Evolutionary conservation across 2,888 invertebrate genomes (phyloP), one percentile per base, ranked within the genome.

Genomic region (Myopa tessellatipennis): DNA sequence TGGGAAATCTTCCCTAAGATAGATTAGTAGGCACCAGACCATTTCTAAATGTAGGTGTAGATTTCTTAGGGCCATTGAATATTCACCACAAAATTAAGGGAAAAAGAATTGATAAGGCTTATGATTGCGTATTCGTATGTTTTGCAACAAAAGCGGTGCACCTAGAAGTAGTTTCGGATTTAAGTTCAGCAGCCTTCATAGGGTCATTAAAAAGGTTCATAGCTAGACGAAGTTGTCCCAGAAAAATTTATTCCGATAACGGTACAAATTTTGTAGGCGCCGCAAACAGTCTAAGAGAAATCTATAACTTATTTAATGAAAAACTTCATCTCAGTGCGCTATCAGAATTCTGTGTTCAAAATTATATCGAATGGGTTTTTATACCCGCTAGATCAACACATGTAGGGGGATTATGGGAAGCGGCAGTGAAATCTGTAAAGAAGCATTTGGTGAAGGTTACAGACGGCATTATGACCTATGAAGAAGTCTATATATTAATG

Each of bases 361-460:
- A 58, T n/a, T 58, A 58, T 58, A 58, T 58, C 16, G 58, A 58
- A n/a, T 58, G 58, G 58, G 16, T 58, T 58, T 58, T 58, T 16
- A 58, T 58, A 58, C 58, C 58, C 58, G 12, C 58, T n/a, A 58
- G 58, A 58, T 58, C n/a, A 6, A 60, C 68, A 18, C 75, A 75
- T 76, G 69, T 76, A 16, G 78, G 63, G 8, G 76, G 73, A 18
- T 55, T 78, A 63, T 76, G 78, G 76, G 74, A 78, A 78, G 69
- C 69, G 4, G 58, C 61, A 26, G 74, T 74, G 0, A n/a, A 55
- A 18, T 74, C 74, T 38, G 55, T 68, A n/a, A 75, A 75, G 40
- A 38, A 61, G 36, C 58, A 69, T 60, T 40, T 75, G 74, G 10
- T 58, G 6, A 58, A n/a, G 16, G 58, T 12, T 58, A 58, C n/a